Evolutionary conservation across 1,140 invertebrate genomes (phyloP), one percentile per base, ranked within the genome.

Genomic region (Drosophila funebris): DNA sequence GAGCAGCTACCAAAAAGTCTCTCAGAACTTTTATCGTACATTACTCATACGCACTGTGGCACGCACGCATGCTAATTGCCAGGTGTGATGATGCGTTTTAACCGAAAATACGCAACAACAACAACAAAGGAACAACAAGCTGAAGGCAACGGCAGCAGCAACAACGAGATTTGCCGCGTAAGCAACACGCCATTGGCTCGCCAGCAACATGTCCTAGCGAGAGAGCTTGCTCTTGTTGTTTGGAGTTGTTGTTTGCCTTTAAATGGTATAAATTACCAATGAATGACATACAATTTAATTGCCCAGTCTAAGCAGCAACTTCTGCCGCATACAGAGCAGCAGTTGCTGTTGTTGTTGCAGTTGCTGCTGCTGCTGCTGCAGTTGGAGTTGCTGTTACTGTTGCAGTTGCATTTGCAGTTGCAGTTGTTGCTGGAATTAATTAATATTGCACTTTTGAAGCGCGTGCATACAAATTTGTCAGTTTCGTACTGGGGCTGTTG

Each of bases 211-310:
- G 46, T 62, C 71, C 57, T 61, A 44, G 57, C 67, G 31, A 62
- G 41, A 63, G 58, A 71, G 53, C 48, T 33, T 56, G 63, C 24
- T 73, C 18, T 20, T 76, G 76, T 20, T 56, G 63, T 24, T 73
- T n/a, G n/a, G n/a, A n/a, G 20, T 20, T 72, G 76, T 20, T 67
- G 63, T 57, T 68, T 89, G 76, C 71, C 85, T 89, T 84, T 85
- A 89, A 85, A 89, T 85, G 84, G 84, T 79, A 89, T 89, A 89
- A 90, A 90, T 91, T 91, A 90, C 90, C 90, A 91, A 91, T 91
- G 90, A 91, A 91, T 91, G 90, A 91, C 90, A 91, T 90, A 91
- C 85, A 87, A 85, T 91, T 91, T 91, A 91, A 91, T 91, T 91
- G 90, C 88, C 69, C 66, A 48, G 57, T 70, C 81, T 87, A 84